phyloP scores from a whole-genome alignment of 2,113 vertebrate species.

The Brachirus orientalis region DNA sequence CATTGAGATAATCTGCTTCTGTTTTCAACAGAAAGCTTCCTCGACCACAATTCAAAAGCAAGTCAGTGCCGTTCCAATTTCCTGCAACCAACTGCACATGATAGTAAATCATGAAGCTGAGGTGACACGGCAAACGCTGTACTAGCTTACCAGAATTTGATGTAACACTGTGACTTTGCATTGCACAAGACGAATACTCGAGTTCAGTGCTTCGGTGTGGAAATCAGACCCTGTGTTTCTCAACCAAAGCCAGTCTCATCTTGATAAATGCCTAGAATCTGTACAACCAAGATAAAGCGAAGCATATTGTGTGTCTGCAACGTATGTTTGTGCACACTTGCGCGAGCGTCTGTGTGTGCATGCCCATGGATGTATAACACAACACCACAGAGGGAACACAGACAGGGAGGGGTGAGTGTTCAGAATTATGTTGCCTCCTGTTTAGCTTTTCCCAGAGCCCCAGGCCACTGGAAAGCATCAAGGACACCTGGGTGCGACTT shows the following conservation, averaged over 20 bases:
- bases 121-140: constrained; percentile 47
- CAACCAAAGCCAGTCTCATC: constrained; percentile 68
- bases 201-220: constrained; percentile 61
- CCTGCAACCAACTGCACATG: constrained; percentile 76
- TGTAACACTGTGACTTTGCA: constrained; percentile 56
- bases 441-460: constrained; percentile 76
- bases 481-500: constrained; percentile 86
- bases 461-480: constrained; percentile 81
- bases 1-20: constrained; percentile 77
- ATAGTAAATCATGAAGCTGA: constrained; percentile 74
- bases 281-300: constrained; percentile 42
- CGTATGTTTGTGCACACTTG: constrained; percentile 12
- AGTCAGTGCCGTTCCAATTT: constrained; percentile 75
- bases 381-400: constrained; percentile 34
- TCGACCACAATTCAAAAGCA: constrained; percentile 72
- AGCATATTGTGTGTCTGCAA: constrained; percentile 15
- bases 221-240: constrained; percentile 65
- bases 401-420: constrained; percentile 25
- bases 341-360: constrained; percentile 43
- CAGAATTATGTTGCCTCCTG: constrained; percentile 71
- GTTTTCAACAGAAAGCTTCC: constrained; percentile 75
- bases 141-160: constrained; percentile 44
- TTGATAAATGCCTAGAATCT: constrained; percentile 57
- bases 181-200: constrained; percentile 70
- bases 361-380: constrained; percentile 58